Evolutionary conservation across 2,113 vertebrate species (phyloP).

Genomic region (Odocoileus hemionus): DNA sequence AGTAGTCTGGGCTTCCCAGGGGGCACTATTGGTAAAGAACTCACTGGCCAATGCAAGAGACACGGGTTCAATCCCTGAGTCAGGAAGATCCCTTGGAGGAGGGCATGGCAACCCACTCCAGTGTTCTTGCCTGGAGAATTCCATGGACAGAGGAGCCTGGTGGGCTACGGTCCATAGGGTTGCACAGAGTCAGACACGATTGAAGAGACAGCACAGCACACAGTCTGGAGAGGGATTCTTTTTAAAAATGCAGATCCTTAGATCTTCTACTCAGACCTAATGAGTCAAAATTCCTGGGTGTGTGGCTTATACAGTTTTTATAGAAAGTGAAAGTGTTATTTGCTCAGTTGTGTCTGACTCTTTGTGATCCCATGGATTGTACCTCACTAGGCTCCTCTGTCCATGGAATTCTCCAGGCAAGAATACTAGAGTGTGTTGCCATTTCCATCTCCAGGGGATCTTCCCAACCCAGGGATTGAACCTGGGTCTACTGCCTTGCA

Average conservation of each 20-base stretch:
- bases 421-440: background rate
- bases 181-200: fast-evolving
- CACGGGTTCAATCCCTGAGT: background rate
- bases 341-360: background rate
- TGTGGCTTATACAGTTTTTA: background rate
- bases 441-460: background rate
- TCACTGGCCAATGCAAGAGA: background rate
- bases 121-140: background rate
- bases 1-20: background rate
- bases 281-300: background rate
- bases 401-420: background rate
- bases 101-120: background rate
- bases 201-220: background rate
- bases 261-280: background rate
- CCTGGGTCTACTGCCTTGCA: background rate
- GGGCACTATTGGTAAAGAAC: background rate
- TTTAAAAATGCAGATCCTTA: background rate
- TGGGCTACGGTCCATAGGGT: background rate
- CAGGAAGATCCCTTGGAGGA: background rate
- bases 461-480: background rate
- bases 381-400: background rate
- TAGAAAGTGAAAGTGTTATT: background rate
- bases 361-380: background rate
- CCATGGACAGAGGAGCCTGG: background rate
- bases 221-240: background rate